A percentile compares a stretch with the other conserved stretches of the same genome.
phyloP scores from a whole-genome alignment of 2,113 vertebrate genomes.

The Cephalopterus ornatus region DNA sequence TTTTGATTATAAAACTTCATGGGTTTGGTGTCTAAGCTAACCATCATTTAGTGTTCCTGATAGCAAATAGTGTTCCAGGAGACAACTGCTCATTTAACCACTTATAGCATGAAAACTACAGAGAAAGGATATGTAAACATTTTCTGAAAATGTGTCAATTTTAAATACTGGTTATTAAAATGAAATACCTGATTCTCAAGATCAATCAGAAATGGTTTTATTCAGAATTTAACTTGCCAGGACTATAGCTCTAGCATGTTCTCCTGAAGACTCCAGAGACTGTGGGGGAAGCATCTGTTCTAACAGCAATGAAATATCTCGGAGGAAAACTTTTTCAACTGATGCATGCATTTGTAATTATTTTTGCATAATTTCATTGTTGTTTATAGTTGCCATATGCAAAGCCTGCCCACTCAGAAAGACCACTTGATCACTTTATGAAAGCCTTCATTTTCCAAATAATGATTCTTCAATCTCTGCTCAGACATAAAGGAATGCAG shows the following conservation, averaged over 20 bases:
- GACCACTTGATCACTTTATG: background rate
- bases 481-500: background rate
- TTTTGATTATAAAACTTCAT: background rate
- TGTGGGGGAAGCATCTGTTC: constrained; percentile 53
- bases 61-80: background rate
- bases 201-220: background rate
- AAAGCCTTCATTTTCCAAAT: constrained; percentile 6
- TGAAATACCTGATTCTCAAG: background rate
- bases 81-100: background rate
- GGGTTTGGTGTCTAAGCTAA: background rate
- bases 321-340: constrained; percentile 59
- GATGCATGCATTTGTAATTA: constrained; percentile 52
- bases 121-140: background rate
- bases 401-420: background rate
- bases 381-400: constrained; percentile 12
- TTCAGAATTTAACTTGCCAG: background rate
- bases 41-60: background rate
- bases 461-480: background rate
- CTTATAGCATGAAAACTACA: background rate
- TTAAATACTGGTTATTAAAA: background rate
- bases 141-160: background rate
- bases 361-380: constrained; percentile 39
- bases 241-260: constrained; percentile 7
- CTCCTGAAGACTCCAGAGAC: constrained; percentile 40
- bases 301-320: constrained; percentile 40